Conservation (phyloP, 2,113 vertebrate genomes). For the Centropristis striata region DNA sequence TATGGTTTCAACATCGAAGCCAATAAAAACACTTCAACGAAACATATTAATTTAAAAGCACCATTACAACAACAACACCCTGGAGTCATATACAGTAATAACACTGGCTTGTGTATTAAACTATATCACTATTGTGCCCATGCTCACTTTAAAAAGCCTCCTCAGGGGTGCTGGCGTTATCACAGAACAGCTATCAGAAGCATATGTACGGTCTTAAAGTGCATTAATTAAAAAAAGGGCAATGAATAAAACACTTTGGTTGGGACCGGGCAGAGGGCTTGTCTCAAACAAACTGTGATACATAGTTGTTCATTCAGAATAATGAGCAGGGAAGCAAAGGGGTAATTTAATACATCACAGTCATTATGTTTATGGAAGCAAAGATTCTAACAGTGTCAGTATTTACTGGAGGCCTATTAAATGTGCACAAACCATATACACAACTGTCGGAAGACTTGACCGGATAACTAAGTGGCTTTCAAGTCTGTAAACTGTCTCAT, state of each 20-base stretch:
- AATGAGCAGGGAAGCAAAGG: neutral
- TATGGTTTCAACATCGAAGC: constrained; percentile 2
- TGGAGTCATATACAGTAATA: constrained; percentile 16
- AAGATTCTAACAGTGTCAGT: constrained; percentile 3
- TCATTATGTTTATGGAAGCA: constrained; percentile 27
- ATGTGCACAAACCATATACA: neutral
- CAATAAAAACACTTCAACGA: neutral
- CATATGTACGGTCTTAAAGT: neutral
- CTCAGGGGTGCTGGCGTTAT: constrained; percentile 11
- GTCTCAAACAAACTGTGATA: neutral
- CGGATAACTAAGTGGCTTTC: neutral
- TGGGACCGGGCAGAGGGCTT: neutral
- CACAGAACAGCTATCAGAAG: constrained; percentile 8
- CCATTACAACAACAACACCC: constrained; percentile 36
- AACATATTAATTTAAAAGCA: neutral
- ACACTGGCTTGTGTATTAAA: constrained; percentile 7
- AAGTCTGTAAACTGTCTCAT: neutral
- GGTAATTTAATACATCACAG: neutral
- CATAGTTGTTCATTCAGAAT: neutral
- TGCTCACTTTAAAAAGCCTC: constrained; percentile 16
- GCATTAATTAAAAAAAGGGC: neutral
- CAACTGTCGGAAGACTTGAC: neutral
- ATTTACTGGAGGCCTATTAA: constrained; percentile 4
- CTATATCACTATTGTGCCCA: constrained; percentile 16
- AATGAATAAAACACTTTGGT: constrained; percentile 8